phyloP scores from a whole-genome alignment of 1,140 invertebrate genomes.

The Caligus rogercresseyi region DNA sequence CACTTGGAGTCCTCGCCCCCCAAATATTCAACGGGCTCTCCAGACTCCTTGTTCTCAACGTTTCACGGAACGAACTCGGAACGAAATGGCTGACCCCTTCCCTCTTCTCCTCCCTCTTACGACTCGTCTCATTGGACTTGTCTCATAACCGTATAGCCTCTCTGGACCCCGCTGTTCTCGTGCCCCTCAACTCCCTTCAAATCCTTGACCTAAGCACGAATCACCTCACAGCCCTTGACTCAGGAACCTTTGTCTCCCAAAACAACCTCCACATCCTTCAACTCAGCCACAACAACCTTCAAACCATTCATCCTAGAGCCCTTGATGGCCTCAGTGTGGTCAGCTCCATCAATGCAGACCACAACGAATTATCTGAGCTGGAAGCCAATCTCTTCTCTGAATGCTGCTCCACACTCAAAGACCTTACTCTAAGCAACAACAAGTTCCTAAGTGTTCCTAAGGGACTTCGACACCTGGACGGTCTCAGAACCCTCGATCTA shows the following conservation, averaged over 20 bases:
- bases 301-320: slow-evolving; percentile 53
- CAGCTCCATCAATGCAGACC: slow-evolving; percentile 50
- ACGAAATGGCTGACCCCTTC: slow-evolving; percentile 39
- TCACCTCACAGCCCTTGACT: slow-evolving; percentile 61
- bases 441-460: slow-evolving; percentile 53
- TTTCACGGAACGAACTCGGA: slow-evolving; percentile 32
- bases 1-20: slow-evolving; percentile 28
- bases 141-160: slow-evolving; percentile 65
- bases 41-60: slow-evolving; percentile 63
- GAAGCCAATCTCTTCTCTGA: slow-evolving; percentile 52
- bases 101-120: slow-evolving; percentile 30
- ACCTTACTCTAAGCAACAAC: slow-evolving; percentile 70
- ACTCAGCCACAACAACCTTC: slow-evolving; percentile 46
- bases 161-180: slow-evolving; percentile 60
- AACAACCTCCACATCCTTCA: slow-evolving; percentile 57
- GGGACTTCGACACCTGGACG: slow-evolving; percentile 53
- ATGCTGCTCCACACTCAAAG: slow-evolving; percentile 58
- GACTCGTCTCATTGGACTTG: slow-evolving; percentile 54
- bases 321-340: slow-evolving; percentile 51
- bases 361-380: slow-evolving; percentile 43
- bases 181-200: slow-evolving; percentile 56
- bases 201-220: slow-evolving; percentile 70
- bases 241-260: slow-evolving; percentile 51
- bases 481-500: slow-evolving; percentile 65
- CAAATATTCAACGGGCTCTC: slow-evolving; percentile 62